Conservation (phyloP, 2,888 invertebrate species). For the Drosophila kuntzei region DNA sequence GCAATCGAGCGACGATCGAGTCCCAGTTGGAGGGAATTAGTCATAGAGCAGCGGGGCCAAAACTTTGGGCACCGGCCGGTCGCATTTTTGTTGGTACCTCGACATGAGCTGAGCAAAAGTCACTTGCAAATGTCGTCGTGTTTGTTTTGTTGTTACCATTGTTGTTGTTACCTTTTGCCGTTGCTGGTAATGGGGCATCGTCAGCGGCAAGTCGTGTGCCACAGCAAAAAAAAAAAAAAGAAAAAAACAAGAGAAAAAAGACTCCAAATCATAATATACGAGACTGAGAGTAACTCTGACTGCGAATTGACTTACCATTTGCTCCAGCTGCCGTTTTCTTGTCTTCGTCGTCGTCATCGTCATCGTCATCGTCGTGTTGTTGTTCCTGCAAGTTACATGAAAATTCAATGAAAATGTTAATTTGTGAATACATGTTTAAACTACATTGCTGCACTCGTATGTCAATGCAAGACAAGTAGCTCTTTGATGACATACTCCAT, state of each 20-base stretch:
- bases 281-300: conserved; percentile 39
- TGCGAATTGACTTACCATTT: conserved; percentile 61
- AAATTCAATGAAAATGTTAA: conserved; percentile 71
- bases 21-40: conserved; percentile 61
- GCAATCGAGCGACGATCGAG: conserved; percentile 15
- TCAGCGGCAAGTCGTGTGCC: conserved; percentile 67
- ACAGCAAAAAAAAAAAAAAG: conserved; percentile 19
- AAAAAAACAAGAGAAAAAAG: conserved; percentile 9
- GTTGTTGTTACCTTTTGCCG: conserved; percentile 20
- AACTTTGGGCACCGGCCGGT: conserved; percentile 63
- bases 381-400: conserved; percentile 46
- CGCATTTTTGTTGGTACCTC: conserved; percentile 46
- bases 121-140: conserved; percentile 61
- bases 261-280: conserved; percentile 56
- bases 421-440: conserved; percentile 50
- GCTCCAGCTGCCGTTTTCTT: conserved; percentile 62
- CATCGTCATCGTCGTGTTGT: conserved; percentile 30
- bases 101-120: conserved; percentile 51
- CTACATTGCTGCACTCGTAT: conserved; percentile 26
- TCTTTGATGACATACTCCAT: conserved; percentile 42
- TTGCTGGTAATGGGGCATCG: conserved; percentile 53
- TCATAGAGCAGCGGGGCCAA: conserved; percentile 55
- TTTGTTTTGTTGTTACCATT: conserved; percentile 30
- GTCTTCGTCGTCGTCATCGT: conserved; percentile 25
- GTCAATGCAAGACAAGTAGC: conserved; percentile 55